phyloP scores from a whole-genome alignment of 2,113 vertebrate species.

The Bos indicus region DNA sequence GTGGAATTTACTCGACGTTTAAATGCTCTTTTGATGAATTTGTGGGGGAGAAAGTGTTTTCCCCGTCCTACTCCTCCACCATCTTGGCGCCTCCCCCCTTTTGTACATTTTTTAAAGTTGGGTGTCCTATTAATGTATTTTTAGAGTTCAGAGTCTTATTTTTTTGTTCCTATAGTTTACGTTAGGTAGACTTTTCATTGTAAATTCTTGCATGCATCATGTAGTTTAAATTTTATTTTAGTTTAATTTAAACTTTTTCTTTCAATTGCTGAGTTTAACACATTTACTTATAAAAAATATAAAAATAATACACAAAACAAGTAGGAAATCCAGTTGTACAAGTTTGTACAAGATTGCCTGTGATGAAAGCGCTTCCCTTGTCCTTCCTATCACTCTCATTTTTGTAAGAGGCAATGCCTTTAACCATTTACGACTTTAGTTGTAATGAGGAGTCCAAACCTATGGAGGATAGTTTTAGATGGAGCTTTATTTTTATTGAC shows the following conservation, averaged over 20 bases:
- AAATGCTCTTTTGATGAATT: too few relatives aligned
- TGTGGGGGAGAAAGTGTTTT: too few relatives aligned
- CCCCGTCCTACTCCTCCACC: too few relatives aligned
- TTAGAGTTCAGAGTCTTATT: neutral
- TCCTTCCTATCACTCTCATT: neutral
- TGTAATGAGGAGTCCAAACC: neutral
- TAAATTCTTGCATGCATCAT: neutral
- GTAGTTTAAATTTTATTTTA: neutral
- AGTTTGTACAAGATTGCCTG: neutral
- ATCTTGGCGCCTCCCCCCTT: too few relatives aligned
- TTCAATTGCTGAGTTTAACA: neutral
- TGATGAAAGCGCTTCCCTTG: neutral
- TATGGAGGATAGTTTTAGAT: neutral
- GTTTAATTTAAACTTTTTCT: neutral
- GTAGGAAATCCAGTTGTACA: neutral
- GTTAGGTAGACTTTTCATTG: neutral
- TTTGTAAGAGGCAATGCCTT: neutral
- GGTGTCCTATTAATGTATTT: neutral
- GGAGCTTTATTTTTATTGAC: neutral
- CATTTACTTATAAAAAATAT: neutral
- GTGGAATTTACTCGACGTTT: too few relatives aligned
- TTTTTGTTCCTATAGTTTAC: neutral
- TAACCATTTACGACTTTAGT: neutral
- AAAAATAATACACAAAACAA: neutral
- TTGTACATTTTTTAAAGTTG: neutral